These are phyloP conservation scores for Nasonovia ribisnigri DNA, from an alignment of 2,888 invertebrate genomes.

Conservation along the genomic window DNA sequence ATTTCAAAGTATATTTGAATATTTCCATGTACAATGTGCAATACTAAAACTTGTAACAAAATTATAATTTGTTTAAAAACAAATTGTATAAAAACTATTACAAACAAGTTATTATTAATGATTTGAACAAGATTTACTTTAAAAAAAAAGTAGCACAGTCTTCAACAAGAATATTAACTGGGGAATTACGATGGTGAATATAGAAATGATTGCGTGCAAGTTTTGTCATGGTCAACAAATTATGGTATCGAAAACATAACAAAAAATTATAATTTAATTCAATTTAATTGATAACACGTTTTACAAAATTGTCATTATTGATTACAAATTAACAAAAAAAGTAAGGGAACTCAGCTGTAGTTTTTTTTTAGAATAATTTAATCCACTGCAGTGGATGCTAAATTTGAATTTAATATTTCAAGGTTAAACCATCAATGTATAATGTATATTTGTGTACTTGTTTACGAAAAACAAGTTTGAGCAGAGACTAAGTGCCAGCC, in stretches of 20 bases:
- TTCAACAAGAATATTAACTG: background rate
- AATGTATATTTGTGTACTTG: background rate
- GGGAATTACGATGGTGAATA: background rate
- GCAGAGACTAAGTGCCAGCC: no score
- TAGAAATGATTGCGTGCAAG: background rate
- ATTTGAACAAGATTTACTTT: background rate
- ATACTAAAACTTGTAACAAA: background rate
- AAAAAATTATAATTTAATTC: background rate
- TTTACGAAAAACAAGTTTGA: background rate
- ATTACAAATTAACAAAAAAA: background rate
- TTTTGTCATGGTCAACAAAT: background rate
- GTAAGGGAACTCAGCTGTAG: background rate
- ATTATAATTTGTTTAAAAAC: background rate
- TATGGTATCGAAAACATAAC: background rate
- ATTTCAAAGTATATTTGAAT: background rate
- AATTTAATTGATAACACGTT: background rate
- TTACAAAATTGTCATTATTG: background rate
- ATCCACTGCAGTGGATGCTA: background rate
- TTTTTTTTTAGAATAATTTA: background rate
- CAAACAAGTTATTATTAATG: background rate
- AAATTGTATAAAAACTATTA: background rate
- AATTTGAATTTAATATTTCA: background rate
- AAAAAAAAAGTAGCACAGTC: background rate
- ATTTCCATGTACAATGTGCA: background rate
- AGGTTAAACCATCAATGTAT: background rate